Conservation (phyloP, 2,113 vertebrate genomes). For the Odontesthes bonariensis region DNA sequence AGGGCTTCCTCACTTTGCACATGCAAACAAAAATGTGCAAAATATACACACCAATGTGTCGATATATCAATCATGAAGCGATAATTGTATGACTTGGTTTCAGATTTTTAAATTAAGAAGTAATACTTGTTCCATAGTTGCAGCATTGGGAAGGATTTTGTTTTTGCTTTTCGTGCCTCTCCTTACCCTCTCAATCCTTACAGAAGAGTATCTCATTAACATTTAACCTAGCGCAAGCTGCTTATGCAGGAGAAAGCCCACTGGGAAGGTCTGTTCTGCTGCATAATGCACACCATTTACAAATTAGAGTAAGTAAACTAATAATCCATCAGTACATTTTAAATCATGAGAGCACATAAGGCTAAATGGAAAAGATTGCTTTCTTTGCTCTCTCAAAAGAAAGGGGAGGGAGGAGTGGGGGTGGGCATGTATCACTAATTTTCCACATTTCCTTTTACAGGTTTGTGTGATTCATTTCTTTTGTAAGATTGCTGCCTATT, state of each 20-base stretch:
- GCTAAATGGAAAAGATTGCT: constrained; percentile 8
- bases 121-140: background rate
- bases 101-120: background rate
- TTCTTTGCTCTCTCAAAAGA: constrained; percentile 16
- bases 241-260: constrained; percentile 35
- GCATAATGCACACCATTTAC: constrained; percentile 57
- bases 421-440: background rate
- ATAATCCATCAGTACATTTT: constrained; percentile 55
- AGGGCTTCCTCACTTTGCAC: background rate
- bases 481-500: no score
- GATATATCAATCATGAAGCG: background rate
- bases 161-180: background rate
- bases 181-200: constrained; percentile 22
- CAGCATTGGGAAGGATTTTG: background rate
- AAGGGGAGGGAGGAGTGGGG: background rate
- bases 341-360: constrained; percentile 36
- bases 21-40: constrained; percentile 9
- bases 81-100: no score
- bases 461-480: background rate
- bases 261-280: constrained; percentile 38
- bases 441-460: constrained; percentile 1
- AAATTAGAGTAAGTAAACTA: constrained; percentile 66
- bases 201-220: constrained; percentile 65
- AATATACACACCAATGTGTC: constrained; percentile 5
- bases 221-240: constrained; percentile 57